These are phyloP conservation scores for Xylocampa areola DNA, from an alignment of 2,888 invertebrate genomes.

Conservation along the genomic window DNA sequence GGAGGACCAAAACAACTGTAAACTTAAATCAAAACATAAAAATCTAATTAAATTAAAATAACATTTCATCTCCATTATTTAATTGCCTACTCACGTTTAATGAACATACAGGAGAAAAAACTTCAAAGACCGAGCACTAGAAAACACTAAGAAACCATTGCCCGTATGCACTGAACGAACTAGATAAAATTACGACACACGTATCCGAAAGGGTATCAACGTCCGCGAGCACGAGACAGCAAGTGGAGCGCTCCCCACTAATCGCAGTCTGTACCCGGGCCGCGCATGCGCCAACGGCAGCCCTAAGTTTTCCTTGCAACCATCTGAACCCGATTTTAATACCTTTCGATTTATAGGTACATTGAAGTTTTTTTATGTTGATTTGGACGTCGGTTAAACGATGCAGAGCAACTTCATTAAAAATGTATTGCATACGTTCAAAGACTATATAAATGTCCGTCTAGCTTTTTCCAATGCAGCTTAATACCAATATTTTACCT, in stretches of 20 bases:
- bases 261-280: slow-evolving; percentile 42
- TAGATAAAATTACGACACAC: slow-evolving; percentile 27
- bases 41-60: too few species aligned
- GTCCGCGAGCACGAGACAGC: not conserved
- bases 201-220: slow-evolving; percentile 1
- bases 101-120: too few species aligned
- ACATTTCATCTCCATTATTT: too few species aligned
- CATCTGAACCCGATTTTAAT: slow-evolving; percentile 51
- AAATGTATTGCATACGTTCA: too few species aligned
- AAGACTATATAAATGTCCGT: too few species aligned
- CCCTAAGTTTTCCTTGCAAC: slow-evolving; percentile 37
- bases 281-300: slow-evolving; percentile 47
- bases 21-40: too few species aligned
- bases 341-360: slow-evolving; percentile 51
- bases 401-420: slow-evolving; percentile 22
- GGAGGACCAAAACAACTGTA: too few species aligned
- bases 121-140: not conserved
- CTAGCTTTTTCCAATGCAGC: too few species aligned
- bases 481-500: too few species aligned
- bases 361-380: slow-evolving; percentile 27
- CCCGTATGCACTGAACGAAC: slow-evolving; percentile 13
- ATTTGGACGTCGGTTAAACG: slow-evolving; percentile 7
- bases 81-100: too few species aligned
- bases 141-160: not conserved
- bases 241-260: slow-evolving; percentile 26